A percentile compares a stretch with the other conserved stretches of the same genome.
Evolutionary conservation across 2,888 invertebrate species (phyloP).

Genomic region (Zonitis immaculata): DNA sequence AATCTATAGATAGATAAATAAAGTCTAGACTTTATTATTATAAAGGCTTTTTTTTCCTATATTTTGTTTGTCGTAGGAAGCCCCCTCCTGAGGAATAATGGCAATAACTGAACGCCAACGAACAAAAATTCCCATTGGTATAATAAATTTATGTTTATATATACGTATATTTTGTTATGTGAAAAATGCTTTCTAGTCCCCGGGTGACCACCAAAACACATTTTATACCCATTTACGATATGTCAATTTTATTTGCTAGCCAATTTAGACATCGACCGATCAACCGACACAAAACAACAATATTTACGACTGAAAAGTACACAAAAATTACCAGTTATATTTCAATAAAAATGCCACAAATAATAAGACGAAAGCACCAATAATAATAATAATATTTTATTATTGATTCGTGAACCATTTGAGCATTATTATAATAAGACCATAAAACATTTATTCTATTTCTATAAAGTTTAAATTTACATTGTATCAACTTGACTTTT

Average conservation of each 20-base stretch:
- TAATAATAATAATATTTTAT: too few relatives aligned
- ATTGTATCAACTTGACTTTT: too few relatives aligned
- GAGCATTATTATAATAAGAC: too few relatives aligned
- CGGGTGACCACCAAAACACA: background rate
- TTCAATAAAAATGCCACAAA: background rate
- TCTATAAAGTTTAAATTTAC: too few relatives aligned
- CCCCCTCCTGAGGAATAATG: conserved; percentile 1
- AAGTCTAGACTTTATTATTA: too few relatives aligned
- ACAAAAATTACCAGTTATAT: background rate
- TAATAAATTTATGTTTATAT: conserved; percentile 10
- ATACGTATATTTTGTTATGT: conserved; percentile 7
- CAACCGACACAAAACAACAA: background rate
- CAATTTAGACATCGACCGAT: background rate
- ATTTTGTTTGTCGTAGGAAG: too few relatives aligned
- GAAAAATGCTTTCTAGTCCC: conserved; percentile 6
- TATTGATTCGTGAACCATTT: too few relatives aligned
- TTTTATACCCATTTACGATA: background rate
- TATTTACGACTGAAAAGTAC: background rate
- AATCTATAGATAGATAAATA: too few relatives aligned
- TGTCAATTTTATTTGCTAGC: conserved; percentile 1
- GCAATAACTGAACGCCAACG: conserved; percentile 9
- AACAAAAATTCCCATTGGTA: conserved; percentile 3
- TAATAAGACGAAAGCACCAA: too few relatives aligned
- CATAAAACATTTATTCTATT: too few relatives aligned
- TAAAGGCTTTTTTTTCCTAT: too few relatives aligned